Evolutionary conservation across 2,888 invertebrate genomes (phyloP).

Genomic region (Capitulum mitella): DNA sequence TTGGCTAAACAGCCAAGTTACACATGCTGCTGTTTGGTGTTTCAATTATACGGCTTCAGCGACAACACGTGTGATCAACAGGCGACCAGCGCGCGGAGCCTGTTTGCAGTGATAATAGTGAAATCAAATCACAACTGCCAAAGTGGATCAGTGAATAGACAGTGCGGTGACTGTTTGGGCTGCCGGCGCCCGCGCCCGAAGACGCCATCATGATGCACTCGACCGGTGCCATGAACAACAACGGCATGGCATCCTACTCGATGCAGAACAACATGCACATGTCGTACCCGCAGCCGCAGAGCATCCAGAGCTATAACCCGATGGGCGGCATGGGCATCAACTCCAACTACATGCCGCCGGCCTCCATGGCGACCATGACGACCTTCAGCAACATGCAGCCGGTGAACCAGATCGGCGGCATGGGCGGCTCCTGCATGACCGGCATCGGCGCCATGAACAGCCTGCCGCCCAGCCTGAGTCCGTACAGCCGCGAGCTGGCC

Average conservation of each 20-base stretch:
- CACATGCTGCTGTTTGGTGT: conserved; percentile 19
- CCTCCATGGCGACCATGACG: conserved; percentile 33
- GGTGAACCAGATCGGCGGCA: conserved; percentile 35
- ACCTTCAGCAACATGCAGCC: conserved; percentile 34
- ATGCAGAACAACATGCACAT: conserved; percentile 22
- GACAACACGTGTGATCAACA: conserved; percentile 13
- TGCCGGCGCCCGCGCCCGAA: not conserved
- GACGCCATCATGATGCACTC: conserved; percentile 32
- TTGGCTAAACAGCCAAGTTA: conserved; percentile 26
- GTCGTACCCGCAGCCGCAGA: conserved; percentile 19
- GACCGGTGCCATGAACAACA: conserved; percentile 30
- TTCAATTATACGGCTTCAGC: conserved; percentile 10
- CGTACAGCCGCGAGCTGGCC: conserved; percentile 31
- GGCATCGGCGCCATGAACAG: conserved; percentile 33
- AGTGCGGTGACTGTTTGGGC: not conserved
- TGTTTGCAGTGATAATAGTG: conserved; percentile 25
- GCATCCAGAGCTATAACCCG: conserved; percentile 24
- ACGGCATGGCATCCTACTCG: not conserved
- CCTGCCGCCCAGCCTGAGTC: conserved; percentile 31
- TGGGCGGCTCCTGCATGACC: conserved; percentile 34
- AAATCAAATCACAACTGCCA: conserved; percentile 20
- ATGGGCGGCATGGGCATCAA: conserved; percentile 35
- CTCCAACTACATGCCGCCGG: conserved; percentile 34
- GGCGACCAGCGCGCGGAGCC: not conserved
- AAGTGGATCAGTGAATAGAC: conserved; percentile 10